Percentiles rank a stretch among this genome's conserved stretches.
phyloP scores from a whole-genome alignment of 2,888 invertebrate species.

The Noctua janthe region DNA sequence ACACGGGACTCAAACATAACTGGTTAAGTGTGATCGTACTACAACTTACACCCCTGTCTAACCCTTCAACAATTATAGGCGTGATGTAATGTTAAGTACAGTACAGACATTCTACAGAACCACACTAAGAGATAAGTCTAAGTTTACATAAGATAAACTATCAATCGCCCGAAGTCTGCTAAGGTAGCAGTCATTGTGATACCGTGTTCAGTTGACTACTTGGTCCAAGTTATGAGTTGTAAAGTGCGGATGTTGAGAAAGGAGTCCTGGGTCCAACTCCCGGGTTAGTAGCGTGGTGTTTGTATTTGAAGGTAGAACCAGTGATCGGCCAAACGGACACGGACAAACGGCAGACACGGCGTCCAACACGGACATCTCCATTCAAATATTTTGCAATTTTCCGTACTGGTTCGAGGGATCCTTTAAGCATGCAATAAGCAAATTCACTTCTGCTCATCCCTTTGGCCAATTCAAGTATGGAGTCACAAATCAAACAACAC shows the following conservation, averaged over 20 bases:
- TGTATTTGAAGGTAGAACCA: neutral
- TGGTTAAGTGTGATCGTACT: too few relatives aligned
- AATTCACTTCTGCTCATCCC: neutral
- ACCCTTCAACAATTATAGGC: neutral
- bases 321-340: neutral
- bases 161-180: neutral
- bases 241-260: neutral
- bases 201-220: neutral
- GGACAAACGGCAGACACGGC: neutral
- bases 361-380: neutral
- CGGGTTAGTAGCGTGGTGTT: neutral
- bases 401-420: neutral
- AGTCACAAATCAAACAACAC: neutral
- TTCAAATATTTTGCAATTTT: neutral
- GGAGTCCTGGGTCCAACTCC: neutral
- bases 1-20: neutral
- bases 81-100: neutral
- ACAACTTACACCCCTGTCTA: neutral
- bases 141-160: neutral
- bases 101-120: neutral
- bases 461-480: neutral
- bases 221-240: neutral
- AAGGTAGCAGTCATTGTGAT: neutral
- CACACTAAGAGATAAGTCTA: neutral
- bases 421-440: neutral